phyloP scores from a whole-genome alignment of 2,113 vertebrate genomes.

The Myotis brandtii region DNA sequence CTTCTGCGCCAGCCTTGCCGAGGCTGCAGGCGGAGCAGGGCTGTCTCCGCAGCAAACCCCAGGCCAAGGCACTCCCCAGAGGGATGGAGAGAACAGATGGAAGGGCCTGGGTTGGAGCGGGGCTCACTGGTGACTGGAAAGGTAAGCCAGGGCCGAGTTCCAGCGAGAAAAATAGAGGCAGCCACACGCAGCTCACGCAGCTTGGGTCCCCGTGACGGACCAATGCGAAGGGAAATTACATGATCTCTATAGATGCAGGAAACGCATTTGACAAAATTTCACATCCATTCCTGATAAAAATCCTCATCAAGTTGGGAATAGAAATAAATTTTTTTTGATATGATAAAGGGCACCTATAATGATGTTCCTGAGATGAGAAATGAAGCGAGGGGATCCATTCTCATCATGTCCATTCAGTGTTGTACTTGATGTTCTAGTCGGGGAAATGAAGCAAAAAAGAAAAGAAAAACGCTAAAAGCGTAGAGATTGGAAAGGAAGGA shows the following conservation, averaged over 20 bases:
- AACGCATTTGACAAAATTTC: not conserved
- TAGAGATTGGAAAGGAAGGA: not conserved
- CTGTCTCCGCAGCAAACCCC: not conserved
- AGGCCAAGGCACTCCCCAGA: not conserved
- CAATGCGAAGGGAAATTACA: not conserved
- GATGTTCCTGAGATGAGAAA: not conserved
- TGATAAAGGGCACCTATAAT: not conserved
- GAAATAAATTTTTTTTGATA: not conserved
- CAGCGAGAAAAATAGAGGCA: not conserved
- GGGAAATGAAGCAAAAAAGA: not conserved
- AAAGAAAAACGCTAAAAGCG: not conserved
- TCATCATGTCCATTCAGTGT: not conserved
- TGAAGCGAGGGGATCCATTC: not conserved
- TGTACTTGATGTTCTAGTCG: not conserved
- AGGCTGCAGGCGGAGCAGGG: accelerated
- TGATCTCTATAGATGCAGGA: not conserved
- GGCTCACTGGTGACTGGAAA: not conserved
- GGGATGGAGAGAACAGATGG: not conserved
- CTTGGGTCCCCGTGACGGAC: not conserved
- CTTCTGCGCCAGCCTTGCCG: not conserved
- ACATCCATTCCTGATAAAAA: not conserved
- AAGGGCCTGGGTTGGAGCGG: not conserved
- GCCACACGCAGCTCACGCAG: not conserved
- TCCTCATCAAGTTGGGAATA: not conserved
- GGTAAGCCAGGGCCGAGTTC: too few species aligned